A percentile compares a stretch with the other conserved stretches of the same genome.
phyloP scores from a whole-genome alignment of 2,113 vertebrate species.

The Cyanoramphus novaezelandiae region DNA sequence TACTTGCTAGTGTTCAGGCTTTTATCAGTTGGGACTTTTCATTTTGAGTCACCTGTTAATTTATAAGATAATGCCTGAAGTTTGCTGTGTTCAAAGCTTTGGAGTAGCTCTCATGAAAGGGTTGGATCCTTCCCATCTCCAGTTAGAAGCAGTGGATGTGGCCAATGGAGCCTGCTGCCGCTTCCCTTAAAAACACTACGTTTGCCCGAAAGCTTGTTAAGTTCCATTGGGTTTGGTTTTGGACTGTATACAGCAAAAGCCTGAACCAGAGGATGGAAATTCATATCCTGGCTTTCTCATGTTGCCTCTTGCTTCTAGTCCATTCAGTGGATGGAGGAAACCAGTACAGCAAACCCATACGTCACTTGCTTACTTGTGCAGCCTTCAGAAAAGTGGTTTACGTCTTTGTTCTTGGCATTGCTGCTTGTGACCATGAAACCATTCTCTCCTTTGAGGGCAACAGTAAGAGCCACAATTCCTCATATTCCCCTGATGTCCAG shows the following conservation, averaged over 20 bases:
- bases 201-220: not conserved
- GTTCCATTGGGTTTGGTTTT: not conserved
- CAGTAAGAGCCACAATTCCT: not conserved
- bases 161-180: not conserved
- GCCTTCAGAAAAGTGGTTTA: not conserved
- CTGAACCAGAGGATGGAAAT: not conserved
- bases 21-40: not conserved
- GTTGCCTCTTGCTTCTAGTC: not conserved
- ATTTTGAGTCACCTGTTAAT: not conserved
- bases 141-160: not conserved
- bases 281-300: not conserved
- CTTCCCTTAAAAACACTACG: not conserved
- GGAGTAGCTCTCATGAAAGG: not conserved
- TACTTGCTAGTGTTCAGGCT: not conserved
- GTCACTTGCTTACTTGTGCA: not conserved
- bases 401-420: not conserved
- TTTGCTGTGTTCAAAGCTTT: not conserved
- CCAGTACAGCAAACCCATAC: fast-evolving
- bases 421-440: not conserved
- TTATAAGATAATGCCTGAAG: not conserved
- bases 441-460: not conserved
- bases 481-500: not conserved
- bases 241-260: not conserved
- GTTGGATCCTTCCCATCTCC: not conserved
- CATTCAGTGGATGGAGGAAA: not conserved